Base-by-base conservation (phyloP, 2,888 invertebrate genomes). In the Acrobasis suavella region DNA sequence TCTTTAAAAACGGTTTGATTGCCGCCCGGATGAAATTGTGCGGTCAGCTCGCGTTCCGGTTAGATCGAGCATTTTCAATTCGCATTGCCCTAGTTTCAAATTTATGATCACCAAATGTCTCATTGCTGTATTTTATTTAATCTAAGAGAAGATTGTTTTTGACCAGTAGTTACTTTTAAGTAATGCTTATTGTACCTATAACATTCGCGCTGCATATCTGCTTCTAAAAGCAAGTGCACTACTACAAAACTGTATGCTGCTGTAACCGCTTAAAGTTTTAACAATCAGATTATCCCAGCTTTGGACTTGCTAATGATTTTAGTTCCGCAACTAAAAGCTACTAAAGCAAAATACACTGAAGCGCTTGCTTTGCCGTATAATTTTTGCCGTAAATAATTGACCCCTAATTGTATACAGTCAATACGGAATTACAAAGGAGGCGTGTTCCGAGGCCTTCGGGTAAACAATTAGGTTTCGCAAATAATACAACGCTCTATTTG, bases 1-100 rank as follows among this genome's bases (percentile, higher is more conserved):
- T 83, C 83, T 83, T 82, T 79, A 83, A 85, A 84, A 86, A 83
- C 83, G 82, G 83, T 84, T 85, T 74, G 77, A 67, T 71, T 67
- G 72, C 69, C 59, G 64, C 51, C 61, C 52, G 58, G 65, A 65
- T 63, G 67, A 65, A 66, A 64, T 58, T 62, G 65, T 73, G 73
- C 70, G 73, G 73, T 70, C 66, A 77, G 74, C 77, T 73, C 74
- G 75, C 65, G 58, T 64, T 64, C 69, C 69, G 75, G 72, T 74
- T 76, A 72, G 70, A 77, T 78, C 77, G 74, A 71, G 76, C 76
- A 9, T 64, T 64, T 62, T 56, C 61, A n/a, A 39, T 51, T 59
- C 37, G 37, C n/a, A 16, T n/a, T 49, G 15, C 14, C 22, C 32
- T 59, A 59, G 50, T 59, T 50, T 58, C 32, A 8, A 32, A 32